phyloP scores from a whole-genome alignment of 2,113 vertebrate genomes.

The Melospiza melodia region DNA sequence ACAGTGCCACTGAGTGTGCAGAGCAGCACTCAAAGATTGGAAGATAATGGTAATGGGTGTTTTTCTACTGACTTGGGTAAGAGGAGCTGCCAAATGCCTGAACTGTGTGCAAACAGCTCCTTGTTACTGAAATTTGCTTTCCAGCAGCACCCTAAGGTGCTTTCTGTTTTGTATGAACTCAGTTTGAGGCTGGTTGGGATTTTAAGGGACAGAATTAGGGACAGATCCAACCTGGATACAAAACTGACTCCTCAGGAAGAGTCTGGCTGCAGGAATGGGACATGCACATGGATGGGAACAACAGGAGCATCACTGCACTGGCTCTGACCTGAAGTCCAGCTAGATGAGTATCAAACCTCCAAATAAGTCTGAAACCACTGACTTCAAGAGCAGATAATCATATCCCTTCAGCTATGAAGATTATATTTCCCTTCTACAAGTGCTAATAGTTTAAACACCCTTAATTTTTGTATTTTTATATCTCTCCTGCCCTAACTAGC shows the following conservation, averaged over 20 bases:
- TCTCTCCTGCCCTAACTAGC: neutral
- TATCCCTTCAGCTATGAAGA: neutral
- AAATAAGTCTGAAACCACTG: neutral
- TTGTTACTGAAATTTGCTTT: neutral
- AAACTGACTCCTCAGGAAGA: neutral
- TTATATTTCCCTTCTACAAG: neutral
- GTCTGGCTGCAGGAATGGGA: neutral
- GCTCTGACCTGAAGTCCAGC: neutral
- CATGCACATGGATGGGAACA: neutral
- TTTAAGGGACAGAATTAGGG: neutral
- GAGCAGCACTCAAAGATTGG: neutral
- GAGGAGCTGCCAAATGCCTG: neutral
- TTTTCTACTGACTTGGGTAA: neutral
- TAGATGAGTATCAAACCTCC: neutral
- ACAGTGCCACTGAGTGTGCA: neutral
- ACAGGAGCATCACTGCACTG: neutral
- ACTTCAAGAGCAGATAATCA: neutral
- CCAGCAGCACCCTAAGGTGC: neutral
- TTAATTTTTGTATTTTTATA: neutral
- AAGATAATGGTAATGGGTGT: neutral
- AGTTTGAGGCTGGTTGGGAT: neutral
- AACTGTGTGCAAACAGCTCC: neutral
- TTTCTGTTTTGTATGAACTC: neutral
- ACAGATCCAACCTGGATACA: neutral
- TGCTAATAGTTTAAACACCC: neutral